Evolutionary conservation across 2,113 vertebrate species (phyloP).

Genomic region (Ginglymostoma cirratum): DNA sequence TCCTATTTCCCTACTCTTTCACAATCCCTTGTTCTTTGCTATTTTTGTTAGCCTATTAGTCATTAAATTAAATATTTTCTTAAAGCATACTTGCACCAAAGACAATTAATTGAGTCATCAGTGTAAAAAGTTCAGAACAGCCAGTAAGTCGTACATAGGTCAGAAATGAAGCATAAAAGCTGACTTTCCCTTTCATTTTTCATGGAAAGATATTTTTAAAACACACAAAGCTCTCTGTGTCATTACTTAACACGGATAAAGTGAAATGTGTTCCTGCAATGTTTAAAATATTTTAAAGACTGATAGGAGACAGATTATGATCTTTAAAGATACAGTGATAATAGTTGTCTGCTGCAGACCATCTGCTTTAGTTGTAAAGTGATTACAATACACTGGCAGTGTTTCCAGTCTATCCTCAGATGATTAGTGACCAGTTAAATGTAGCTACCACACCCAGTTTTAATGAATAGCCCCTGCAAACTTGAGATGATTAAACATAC

Average conservation of each 20-base stretch:
- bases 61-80: constrained; percentile 28
- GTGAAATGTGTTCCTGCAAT: not conserved
- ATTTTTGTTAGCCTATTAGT: not conserved
- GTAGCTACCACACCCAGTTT: not conserved
- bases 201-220: not conserved
- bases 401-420: not conserved
- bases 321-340: constrained; percentile 27
- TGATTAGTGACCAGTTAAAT: not conserved
- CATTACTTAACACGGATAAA: not conserved
- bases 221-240: not conserved
- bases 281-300: constrained; percentile 29
- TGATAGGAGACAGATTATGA: constrained; percentile 20
- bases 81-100: not conserved
- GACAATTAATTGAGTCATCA: not conserved
- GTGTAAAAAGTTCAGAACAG: constrained; percentile 1
- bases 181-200: not conserved
- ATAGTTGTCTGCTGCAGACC: constrained; percentile 10
- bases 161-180: not conserved
- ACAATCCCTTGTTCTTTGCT: not conserved
- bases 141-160: not conserved
- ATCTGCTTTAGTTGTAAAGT: not conserved
- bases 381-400: not conserved
- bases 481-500: not conserved
- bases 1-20: not conserved
- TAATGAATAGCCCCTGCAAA: not conserved